These are phyloP conservation scores for Onychomys torridus DNA, from an alignment of 2,797 vertebrate genomes.

Conservation along the genomic window DNA sequence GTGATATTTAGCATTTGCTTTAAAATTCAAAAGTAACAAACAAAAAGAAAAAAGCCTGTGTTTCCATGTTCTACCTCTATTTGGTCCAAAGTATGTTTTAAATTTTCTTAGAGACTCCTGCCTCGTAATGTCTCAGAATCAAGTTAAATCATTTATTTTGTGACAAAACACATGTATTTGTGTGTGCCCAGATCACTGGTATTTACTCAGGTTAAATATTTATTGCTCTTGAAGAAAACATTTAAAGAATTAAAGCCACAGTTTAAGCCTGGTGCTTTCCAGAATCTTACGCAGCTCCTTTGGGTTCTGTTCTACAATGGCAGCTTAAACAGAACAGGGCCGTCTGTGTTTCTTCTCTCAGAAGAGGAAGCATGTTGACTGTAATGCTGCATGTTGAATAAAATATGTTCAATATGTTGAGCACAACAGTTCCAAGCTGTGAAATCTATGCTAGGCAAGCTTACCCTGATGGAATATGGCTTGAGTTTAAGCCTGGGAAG, in stretches of 20 bases:
- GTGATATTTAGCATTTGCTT: conserved; percentile 79
- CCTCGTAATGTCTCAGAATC: conserved; percentile 84
- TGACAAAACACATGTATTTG: conserved; percentile 80
- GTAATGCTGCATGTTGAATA: conserved; percentile 77
- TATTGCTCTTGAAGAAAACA: conserved; percentile 83
- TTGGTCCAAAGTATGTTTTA: conserved; percentile 83
- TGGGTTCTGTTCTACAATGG: conserved; percentile 69
- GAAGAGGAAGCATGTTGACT: conserved; percentile 82
- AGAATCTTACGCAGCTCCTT: conserved; percentile 71
- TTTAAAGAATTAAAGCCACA: conserved; percentile 80
- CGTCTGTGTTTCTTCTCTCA: conserved; percentile 78
- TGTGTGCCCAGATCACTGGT: conserved; percentile 69
- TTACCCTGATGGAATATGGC: conserved; percentile 62
- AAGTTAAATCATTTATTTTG: conserved; percentile 83
- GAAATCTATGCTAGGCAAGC: conserved; percentile 66
- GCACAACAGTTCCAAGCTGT: conserved; percentile 75
- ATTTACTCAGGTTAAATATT: conserved; percentile 84
- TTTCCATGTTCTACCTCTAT: conserved; percentile 83
- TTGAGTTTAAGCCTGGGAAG: conserved; percentile 73
- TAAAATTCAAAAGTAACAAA: conserved; percentile 81
- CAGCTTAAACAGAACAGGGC: conserved; percentile 79
- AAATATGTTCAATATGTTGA: conserved; percentile 82
- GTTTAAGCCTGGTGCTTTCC: conserved; percentile 80
- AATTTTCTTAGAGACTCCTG: conserved; percentile 83
- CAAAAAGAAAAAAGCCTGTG: conserved; percentile 54